Evolutionary conservation across 2,888 invertebrate genomes (phyloP).

Genomic region (Chrysopilus asiliformis): DNA sequence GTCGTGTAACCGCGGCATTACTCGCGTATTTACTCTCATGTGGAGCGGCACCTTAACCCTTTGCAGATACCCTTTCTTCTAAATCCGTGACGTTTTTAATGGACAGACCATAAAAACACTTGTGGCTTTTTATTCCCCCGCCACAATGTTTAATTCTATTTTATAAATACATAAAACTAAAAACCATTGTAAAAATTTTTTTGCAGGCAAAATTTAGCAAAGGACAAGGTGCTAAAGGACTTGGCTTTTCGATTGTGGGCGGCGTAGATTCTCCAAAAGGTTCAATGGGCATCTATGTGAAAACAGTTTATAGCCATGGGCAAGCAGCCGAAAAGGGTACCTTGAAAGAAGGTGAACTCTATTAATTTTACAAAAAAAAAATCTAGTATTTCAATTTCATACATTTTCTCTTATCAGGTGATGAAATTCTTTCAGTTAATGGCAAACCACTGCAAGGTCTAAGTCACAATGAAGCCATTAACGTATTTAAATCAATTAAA

Average conservation of each 20-base stretch:
- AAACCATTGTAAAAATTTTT: not conserved
- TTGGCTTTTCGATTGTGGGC: slow-evolving; percentile 83
- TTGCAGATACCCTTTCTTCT: too few relatives aligned
- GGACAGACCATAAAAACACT: too few relatives aligned
- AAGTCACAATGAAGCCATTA: slow-evolving; percentile 66
- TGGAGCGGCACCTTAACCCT: too few relatives aligned
- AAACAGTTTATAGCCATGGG: slow-evolving; percentile 73
- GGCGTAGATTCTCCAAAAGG: slow-evolving; percentile 76
- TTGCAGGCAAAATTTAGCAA: slow-evolving; percentile 53
- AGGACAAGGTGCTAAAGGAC: slow-evolving; percentile 69
- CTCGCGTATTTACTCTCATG: too few relatives aligned
- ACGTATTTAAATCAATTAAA: slow-evolving; percentile 65
- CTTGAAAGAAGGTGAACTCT: slow-evolving; percentile 55
- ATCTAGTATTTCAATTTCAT: too few relatives aligned
- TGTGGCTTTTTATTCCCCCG: too few relatives aligned
- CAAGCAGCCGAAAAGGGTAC: slow-evolving; percentile 70
- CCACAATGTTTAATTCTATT: too few relatives aligned
- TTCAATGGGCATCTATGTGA: slow-evolving; percentile 78
- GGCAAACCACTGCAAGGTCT: slow-evolving; percentile 62
- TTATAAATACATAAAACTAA: too few relatives aligned
- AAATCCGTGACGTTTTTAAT: too few relatives aligned
- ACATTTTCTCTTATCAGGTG: slow-evolving; percentile 46
- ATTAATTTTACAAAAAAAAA: not conserved
- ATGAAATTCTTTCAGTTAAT: slow-evolving; percentile 69
- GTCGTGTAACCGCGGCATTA: too few relatives aligned